Conservation (phyloP, 2,888 invertebrate species). For the Melanotus villosus region DNA sequence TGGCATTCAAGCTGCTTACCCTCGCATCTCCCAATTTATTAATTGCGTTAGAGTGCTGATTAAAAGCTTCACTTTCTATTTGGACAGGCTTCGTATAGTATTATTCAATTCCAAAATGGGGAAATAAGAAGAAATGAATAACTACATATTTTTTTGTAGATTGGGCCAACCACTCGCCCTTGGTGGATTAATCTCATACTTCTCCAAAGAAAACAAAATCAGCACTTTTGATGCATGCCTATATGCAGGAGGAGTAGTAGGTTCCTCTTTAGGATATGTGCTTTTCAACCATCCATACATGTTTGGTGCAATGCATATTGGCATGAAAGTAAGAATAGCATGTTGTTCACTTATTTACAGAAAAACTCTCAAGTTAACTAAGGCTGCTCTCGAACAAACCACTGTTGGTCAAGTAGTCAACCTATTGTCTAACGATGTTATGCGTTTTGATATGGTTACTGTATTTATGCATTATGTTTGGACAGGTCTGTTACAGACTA, state of each 20-base stretch:
- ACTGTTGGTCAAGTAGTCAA: constrained; percentile 86
- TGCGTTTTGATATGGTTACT: constrained; percentile 87
- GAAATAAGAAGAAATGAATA: too few species aligned
- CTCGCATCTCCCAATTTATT: too few species aligned
- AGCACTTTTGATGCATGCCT: constrained; percentile 51
- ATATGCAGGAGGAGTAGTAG: background rate
- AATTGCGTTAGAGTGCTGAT: too few species aligned
- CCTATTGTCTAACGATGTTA: constrained; percentile 95
- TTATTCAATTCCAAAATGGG: too few species aligned
- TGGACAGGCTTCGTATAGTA: too few species aligned
- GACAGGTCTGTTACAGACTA: constrained; percentile 85
- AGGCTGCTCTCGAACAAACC: constrained; percentile 81
- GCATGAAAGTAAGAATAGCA: constrained; percentile 88
- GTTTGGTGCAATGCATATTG: constrained; percentile 87
- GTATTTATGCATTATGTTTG: constrained; percentile 87
- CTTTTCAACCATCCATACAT: constrained; percentile 68
- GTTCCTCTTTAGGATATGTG: background rate
- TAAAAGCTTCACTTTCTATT: too few species aligned
- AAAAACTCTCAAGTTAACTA: constrained; percentile 73
- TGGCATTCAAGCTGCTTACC: too few species aligned
- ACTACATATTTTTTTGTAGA: too few species aligned
- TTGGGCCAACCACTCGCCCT: constrained; percentile 54
- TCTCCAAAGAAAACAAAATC: constrained; percentile 59
- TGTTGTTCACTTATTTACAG: constrained; percentile 89
- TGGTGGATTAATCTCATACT: constrained; percentile 72